phyloP scores from a whole-genome alignment of 2,797 vertebrate genomes.

The Eidolon dupreanum region DNA sequence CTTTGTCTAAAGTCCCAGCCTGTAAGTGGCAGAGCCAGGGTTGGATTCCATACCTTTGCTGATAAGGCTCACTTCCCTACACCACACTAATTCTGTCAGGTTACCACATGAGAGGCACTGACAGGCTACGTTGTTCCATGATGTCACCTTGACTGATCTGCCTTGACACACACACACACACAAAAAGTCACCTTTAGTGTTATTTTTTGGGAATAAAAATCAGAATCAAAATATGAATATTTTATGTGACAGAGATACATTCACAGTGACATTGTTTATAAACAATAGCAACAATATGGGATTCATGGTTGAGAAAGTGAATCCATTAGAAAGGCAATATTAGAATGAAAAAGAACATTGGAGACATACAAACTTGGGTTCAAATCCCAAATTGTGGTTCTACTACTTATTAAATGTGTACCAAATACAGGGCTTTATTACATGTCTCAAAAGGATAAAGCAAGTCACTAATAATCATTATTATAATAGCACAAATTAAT shows the following conservation, averaged over 20 bases:
- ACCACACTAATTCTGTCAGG: background rate
- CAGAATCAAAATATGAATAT: background rate
- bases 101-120: background rate
- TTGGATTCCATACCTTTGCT: background rate
- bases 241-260: background rate
- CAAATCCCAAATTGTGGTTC: constrained; percentile 8
- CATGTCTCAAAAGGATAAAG: background rate
- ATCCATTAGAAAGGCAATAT: background rate
- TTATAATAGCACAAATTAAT: background rate
- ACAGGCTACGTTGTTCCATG: background rate
- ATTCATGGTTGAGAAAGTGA: background rate
- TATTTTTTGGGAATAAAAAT: background rate
- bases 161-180: background rate
- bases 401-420: background rate
- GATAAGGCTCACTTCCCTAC: background rate
- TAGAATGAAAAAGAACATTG: background rate
- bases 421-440: background rate
- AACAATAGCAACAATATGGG: background rate
- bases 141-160: background rate
- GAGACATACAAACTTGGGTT: background rate
- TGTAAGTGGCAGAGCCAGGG: background rate
- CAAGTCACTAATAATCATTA: background rate
- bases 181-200: background rate
- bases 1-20: background rate
- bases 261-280: background rate